phyloP scores from a whole-genome alignment of 1,140 invertebrate species.

The Solen grandis region DNA sequence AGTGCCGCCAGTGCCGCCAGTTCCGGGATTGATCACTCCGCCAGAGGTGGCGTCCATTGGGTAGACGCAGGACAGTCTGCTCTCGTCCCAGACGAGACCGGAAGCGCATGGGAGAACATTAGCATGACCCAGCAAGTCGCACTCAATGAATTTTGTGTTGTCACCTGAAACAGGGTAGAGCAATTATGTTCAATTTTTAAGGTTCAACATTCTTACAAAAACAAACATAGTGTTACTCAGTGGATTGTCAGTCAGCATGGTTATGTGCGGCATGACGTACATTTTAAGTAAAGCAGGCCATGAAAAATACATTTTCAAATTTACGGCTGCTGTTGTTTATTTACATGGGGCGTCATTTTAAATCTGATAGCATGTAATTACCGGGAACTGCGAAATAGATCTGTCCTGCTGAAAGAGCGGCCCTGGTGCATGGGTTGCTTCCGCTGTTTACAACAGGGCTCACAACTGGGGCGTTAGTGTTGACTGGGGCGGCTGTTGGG shows the following conservation, averaged over 20 bases:
- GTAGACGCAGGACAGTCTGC: constrained; percentile 57
- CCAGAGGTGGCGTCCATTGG: constrained; percentile 3
- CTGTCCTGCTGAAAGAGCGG: constrained; percentile 41
- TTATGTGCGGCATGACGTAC: too few species aligned
- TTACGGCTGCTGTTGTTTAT: too few species aligned
- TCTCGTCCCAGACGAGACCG: constrained; percentile 54
- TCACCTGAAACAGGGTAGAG: constrained; percentile 25
- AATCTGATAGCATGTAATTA: too few species aligned
- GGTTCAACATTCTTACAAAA: too few species aligned
- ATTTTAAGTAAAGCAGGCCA: too few species aligned
- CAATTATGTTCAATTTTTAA: too few species aligned
- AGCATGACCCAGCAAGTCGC: constrained; percentile 51
- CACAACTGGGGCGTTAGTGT: not conserved
- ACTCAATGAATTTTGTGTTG: constrained; percentile 48
- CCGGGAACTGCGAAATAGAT: constrained; percentile 58
- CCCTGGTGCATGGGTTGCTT: constrained; percentile 60
- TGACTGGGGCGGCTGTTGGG: not conserved
- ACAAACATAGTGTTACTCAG: too few species aligned
- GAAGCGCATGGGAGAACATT: constrained; percentile 54
- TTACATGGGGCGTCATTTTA: too few species aligned
- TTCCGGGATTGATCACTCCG: not conserved
- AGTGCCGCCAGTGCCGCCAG: not conserved
- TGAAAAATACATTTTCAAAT: too few species aligned
- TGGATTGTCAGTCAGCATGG: too few species aligned
- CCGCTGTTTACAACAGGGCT: not conserved